Base-by-base conservation (phyloP, 2,113 vertebrate genomes). In the Silurus asotus region DNA sequence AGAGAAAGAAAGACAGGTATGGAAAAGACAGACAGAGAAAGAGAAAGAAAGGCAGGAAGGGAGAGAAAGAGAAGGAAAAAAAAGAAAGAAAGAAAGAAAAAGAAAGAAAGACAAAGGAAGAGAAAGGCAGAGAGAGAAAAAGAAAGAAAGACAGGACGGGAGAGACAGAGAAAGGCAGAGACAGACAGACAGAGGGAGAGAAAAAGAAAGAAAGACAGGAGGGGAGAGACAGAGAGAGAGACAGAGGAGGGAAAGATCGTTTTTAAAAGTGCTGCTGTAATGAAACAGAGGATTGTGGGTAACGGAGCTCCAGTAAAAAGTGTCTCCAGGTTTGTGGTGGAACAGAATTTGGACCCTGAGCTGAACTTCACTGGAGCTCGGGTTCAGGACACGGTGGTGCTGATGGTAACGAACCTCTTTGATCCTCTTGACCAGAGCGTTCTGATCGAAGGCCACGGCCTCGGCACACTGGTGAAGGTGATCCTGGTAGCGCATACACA, bases 371-470 rank as follows among this genome's bases (percentile, higher is more conserved):
- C 59, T 7, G 59, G 19, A 61, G 59, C 59, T 17, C 20, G 5
- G 17, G 19, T 65, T 65, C 64, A 25, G 1, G 9, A 28, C 64
- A 13, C 2, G 28, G 28, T 5, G 77, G 7, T 80, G 59, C 4
- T 56, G 55, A 56, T 56, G 9, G 5, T 49, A n/a, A 37, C 51
- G 15, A 91, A 98, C 98, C 97, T 99, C 98, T 92, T 97, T 99
- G 90, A 99, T 97, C 75, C 98, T 94, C 76, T 99, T 99, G 78
- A 99, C 97, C 15, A 99, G 93, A 0, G 97, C 98, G 0, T 99
- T 99, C 95, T 99, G 98, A 91, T 99, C 98, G 13, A 99, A 99
- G 86, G 98, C 96, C 58, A 99, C 98, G 0, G 98, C 98, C 93
- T 99, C 98, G 0, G 97, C 97, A 3, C 98, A 99, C 93, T 99